Conservation (phyloP, 2,888 invertebrate species). For the Hyppa rectilinea region DNA sequence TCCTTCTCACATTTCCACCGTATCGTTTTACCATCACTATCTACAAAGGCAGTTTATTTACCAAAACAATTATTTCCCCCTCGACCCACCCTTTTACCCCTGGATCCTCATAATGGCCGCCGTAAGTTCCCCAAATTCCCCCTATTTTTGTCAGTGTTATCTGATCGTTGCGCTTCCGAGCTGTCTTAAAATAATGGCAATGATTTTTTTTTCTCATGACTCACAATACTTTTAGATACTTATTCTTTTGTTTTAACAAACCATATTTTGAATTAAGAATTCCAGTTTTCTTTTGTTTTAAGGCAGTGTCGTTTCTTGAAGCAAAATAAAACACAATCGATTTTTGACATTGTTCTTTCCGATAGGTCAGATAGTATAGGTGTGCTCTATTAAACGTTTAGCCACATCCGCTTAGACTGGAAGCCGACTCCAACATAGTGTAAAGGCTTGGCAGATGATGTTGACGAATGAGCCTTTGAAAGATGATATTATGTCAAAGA, state of each 20-base stretch:
- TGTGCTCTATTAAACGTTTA: no score
- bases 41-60: slow-evolving; percentile 49
- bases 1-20: slow-evolving; percentile 28
- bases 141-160: slow-evolving; percentile 26
- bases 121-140: slow-evolving; percentile 21
- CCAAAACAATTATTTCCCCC: slow-evolving; percentile 50
- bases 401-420: no score
- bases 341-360: neutral
- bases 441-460: no score
- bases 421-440: no score
- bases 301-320: no score
- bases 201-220: neutral
- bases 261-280: neutral
- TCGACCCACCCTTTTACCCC: slow-evolving; percentile 20
- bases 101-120: slow-evolving; percentile 24
- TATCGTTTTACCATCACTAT: slow-evolving; percentile 49
- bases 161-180: slow-evolving; percentile 33
- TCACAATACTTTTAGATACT: neutral
- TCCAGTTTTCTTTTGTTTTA: neutral
- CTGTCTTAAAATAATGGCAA: neutral
- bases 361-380: no score
- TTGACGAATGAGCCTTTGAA: no score
- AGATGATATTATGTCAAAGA: neutral
- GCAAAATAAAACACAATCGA: neutral
- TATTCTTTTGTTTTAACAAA: neutral